These are phyloP conservation scores for Aphidoletes aphidimyza DNA, from an alignment of 2,888 invertebrate species.

Conservation along the genomic window DNA sequence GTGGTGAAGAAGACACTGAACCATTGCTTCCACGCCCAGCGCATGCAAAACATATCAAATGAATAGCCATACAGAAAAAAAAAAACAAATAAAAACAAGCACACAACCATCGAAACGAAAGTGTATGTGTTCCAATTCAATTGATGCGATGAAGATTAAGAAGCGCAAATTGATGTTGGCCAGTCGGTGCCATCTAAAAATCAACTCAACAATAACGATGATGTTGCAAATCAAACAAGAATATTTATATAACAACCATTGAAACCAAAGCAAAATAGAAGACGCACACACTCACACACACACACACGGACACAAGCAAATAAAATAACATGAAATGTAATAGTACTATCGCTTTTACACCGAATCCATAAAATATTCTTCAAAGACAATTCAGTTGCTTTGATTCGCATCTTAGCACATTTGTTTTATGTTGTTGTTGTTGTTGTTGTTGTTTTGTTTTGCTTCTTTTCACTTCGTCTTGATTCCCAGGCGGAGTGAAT, in stretches of 20 bases:
- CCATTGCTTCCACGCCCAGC: neutral
- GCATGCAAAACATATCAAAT: neutral
- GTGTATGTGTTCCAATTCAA: neutral
- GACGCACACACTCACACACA: no score
- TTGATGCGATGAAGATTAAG: neutral
- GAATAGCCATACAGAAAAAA: no score
- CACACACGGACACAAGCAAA: no score
- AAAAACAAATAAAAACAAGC: neutral
- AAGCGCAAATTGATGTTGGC: constrained; percentile 6
- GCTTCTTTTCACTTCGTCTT: neutral
- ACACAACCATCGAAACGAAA: neutral
- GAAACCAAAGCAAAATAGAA: no score
- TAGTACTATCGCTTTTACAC: neutral
- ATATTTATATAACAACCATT: neutral
- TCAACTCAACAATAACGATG: neutral
- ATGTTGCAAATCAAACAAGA: neutral
- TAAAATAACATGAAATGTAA: neutral
- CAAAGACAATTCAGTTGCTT: no score
- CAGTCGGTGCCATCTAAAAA: neutral
- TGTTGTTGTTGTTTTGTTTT: neutral
- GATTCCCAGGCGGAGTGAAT: neutral
- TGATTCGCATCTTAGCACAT: no score
- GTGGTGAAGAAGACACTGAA: neutral
- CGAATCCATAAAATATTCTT: no score
- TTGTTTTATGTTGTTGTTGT: no score